Base-by-base conservation (phyloP, 2,888 invertebrate genomes). In the Dynastes hyllus region DNA sequence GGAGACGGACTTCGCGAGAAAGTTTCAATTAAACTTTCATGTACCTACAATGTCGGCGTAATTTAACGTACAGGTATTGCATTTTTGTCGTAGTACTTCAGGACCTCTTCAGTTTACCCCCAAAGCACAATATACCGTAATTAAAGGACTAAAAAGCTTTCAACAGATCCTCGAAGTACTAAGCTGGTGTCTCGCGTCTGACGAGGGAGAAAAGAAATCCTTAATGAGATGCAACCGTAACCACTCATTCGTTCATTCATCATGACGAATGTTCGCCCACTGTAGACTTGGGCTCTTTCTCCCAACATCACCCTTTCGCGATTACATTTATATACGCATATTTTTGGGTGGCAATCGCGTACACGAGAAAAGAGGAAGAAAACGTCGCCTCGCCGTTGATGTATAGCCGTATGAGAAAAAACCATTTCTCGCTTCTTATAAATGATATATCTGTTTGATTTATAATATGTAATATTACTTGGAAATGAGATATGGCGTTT, bases 101-200 rank as follows among this genome's bases (percentile, higher is more conserved):
- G 55, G n/a, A 5, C 58, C 73, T 40, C 73, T 77, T 79, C 77
- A 79, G 58, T 55, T 53, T 77, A 66, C 37, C 79, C 76, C 75
- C 75, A 65, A 73, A 73, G 79, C 73, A 79, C 79, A 79, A 79
- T 79, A 75, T 65, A 77, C 73, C 73, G 79, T 77, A 79, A 79
- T 77, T 79, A 79, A 79, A 79, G 73, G 75, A 79, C 75, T 79
- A 77, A 79, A 79, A 79, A 78, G 77, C 79, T 53, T 70, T 73
- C 65, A 71, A 79, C 77, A 79, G 77, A 77, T 67, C 77, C 76
- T 79, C 50, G 61, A 79, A 77, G 65, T 58, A 40, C 53, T 79
- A 77, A 79, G 77, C 79, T 61, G 73, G 63, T 65, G 58, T 71
- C 71, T 65, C 63, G 71, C 37, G 63, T 61, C 65, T 71, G 78